These are phyloP conservation scores for Allygus modestus DNA, from an alignment of 2,888 invertebrate species.

Conservation along the genomic window DNA sequence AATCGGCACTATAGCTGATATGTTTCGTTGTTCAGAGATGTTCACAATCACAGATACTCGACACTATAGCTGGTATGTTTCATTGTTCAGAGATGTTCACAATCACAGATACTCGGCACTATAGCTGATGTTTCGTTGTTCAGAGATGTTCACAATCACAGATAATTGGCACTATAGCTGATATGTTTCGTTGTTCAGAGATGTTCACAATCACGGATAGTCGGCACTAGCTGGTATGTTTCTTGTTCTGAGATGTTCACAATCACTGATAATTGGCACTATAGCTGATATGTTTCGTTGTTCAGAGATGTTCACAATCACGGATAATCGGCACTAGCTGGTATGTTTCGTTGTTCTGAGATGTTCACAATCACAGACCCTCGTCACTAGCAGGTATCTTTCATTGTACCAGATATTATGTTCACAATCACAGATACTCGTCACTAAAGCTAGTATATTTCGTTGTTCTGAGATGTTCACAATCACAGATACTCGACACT, in stretches of 20 bases:
- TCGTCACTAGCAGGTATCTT: background rate
- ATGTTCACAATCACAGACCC: background rate
- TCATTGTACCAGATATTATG: background rate
- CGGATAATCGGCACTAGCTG: background rate
- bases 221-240: background rate
- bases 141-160: background rate
- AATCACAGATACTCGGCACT: too few species aligned
- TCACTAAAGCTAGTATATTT: background rate
- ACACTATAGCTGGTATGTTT: background rate
- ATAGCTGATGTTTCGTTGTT: background rate
- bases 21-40: background rate
- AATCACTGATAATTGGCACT: background rate
- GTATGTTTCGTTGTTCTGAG: background rate
- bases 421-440: background rate
- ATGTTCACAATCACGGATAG: background rate
- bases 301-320: background rate
- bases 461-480: background rate
- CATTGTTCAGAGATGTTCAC: background rate
- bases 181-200: slow-evolving; percentile 28
- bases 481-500: background rate
- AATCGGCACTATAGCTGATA: background rate
- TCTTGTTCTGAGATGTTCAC: background rate
- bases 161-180: background rate
- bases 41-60: background rate
- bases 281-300: too few species aligned